Conservation (phyloP, 92 coral and sea anemone species). For the Desmophyllum pertusum region DNA sequence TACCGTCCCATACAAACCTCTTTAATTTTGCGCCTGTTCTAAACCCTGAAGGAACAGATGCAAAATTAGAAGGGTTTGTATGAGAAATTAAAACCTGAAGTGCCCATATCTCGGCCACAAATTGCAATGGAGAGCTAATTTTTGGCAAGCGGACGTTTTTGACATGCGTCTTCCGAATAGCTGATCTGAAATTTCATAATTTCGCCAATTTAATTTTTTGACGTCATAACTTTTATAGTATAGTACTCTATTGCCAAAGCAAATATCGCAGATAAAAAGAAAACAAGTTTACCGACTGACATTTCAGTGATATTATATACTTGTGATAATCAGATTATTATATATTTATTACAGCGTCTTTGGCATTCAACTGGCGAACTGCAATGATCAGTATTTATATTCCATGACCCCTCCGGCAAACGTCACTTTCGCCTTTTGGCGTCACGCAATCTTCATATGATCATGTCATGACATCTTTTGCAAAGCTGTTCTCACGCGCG, state of each 20-base stretch:
- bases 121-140: too few relatives aligned
- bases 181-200: too few relatives aligned
- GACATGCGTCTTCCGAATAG: too few relatives aligned
- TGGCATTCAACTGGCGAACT: neutral
- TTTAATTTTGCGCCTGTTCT: too few relatives aligned
- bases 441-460: neutral
- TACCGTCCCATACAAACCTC: too few relatives aligned
- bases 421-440: neutral
- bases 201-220: too few relatives aligned
- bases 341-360: neutral
- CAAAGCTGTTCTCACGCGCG: neutral
- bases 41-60: too few relatives aligned
- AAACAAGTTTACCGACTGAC: neutral
- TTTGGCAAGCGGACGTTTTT: too few relatives aligned
- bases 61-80: too few relatives aligned
- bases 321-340: slow-evolving; percentile 4
- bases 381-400: neutral
- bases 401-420: neutral
- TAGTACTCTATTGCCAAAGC: neutral
- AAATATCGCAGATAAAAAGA: neutral
- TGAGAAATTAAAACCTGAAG: too few relatives aligned
- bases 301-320: neutral
- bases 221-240: too few relatives aligned
- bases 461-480: neutral
- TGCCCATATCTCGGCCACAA: too few relatives aligned